A percentile compares a stretch with the other conserved stretches of the same genome.
Conservation (phyloP, 2,888 invertebrate species). For the Chironomus tentans region DNA sequence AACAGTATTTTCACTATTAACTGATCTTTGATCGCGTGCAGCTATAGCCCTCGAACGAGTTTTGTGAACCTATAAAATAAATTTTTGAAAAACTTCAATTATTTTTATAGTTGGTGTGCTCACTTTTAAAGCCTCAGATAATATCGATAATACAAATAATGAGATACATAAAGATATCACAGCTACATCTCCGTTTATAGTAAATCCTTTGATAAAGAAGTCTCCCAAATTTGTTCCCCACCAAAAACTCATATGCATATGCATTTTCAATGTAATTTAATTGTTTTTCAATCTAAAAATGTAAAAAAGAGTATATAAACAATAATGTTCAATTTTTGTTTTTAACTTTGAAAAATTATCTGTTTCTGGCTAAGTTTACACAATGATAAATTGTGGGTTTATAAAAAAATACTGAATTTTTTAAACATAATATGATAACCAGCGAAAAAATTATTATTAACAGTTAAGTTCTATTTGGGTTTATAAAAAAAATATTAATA, state of each 20-base stretch:
- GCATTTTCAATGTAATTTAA: not conserved
- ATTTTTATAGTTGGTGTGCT: not conserved
- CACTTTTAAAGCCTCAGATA: slow-evolving; percentile 54
- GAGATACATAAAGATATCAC: slow-evolving; percentile 52
- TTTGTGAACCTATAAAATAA: slow-evolving; percentile 31
- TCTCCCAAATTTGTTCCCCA: slow-evolving; percentile 53
- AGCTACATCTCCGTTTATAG: slow-evolving; percentile 45
- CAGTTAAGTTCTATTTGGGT: too few relatives aligned
- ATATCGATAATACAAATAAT: slow-evolving; percentile 49
- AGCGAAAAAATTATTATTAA: too few relatives aligned
- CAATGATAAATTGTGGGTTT: too few relatives aligned
- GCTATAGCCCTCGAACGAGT: slow-evolving; percentile 31
- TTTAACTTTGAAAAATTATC: too few relatives aligned
- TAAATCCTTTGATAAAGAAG: slow-evolving; percentile 55
- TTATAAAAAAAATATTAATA: too few relatives aligned
- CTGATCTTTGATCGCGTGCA: slow-evolving; percentile 31
- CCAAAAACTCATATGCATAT: slow-evolving; percentile 53
- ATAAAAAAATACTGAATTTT: too few relatives aligned
- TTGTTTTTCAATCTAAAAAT: not conserved
- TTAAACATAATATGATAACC: too few relatives aligned
- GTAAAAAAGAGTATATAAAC: too few relatives aligned
- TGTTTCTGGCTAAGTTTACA: too few relatives aligned
- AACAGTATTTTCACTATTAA: slow-evolving; percentile 32
- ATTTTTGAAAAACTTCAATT: not conserved
- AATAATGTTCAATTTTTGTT: too few relatives aligned